Evolutionary conservation across 2,888 invertebrate genomes (phyloP), one percentile per base, ranked within the genome.

Genomic region (Andrena dorsata): DNA sequence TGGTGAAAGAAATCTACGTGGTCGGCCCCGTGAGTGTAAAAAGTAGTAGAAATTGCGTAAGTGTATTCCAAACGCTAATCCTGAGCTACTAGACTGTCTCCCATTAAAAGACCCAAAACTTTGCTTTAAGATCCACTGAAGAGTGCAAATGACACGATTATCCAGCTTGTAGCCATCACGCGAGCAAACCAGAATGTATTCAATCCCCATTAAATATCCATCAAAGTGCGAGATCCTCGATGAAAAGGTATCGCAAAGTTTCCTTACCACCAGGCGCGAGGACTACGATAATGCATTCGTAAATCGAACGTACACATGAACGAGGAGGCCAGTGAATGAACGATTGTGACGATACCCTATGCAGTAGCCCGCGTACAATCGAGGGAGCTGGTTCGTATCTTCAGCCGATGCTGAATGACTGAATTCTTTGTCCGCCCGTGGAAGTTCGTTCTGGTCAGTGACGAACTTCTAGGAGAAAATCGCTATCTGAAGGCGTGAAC

Each of bases 341-440:
- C 78, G 77, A 88, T 83, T 83, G 76, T 83, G 23, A n/a, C 23
- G 81, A 78, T 69, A 80, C 53, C 56, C 20, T 7, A 7, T 64
- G 66, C 56, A 82, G 81, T 56, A 20, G 60, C 60, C 7, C 70
- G 76, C 64, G 41, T 28, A 72, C 73, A 75, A 80, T 80, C 83
- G 78, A 66, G 47, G 60, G 65, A 60, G 61, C 47, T 58, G 74
- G 49, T 73, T 63, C 20, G 70, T 64, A 83, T 81, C 72, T 58
- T 60, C 74, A 53, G 60, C 51, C 76, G 28, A 68, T 77, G 64
- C 51, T 74, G 82, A 88, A 88, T 86, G 83, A 88, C 64, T 65
- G 80, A 80, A 80, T 74, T 84, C 88, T 84, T 85, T 88, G 83
- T 88, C 10, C 78, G 47, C 32, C 23, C 10, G 32, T 64, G 49